Conservation (phyloP, 37 sponge, comb jelly and placozoan species). For the Oscarella lobularis region DNA sequence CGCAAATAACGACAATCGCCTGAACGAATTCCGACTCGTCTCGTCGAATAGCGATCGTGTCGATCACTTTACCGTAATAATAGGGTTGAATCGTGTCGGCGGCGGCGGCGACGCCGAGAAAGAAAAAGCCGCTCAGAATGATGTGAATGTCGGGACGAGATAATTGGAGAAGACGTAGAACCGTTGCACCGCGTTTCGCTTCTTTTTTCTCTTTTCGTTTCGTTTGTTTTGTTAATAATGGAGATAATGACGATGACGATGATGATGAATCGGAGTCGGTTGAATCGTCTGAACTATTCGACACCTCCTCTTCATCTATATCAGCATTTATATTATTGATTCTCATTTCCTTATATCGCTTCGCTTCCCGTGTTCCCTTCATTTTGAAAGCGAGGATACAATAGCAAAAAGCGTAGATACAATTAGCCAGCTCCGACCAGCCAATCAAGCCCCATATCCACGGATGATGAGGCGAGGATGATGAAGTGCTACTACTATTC, state of each 20-base stretch:
- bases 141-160: conserved; percentile 17
- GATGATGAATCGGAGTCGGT: background rate
- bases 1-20: conserved; percentile 25
- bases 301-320: background rate
- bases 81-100: conserved; percentile 19
- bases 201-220: background rate
- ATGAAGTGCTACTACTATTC: background rate
- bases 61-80: conserved; percentile 36
- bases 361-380: too few relatives aligned
- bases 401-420: too few relatives aligned
- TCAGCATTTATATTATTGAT: background rate
- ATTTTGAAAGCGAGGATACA: too few relatives aligned
- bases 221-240: background rate
- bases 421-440: conserved; percentile 11
- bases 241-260: background rate
- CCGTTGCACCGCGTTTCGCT: background rate
- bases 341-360: too few relatives aligned
- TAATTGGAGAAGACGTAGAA: conserved; percentile 3
- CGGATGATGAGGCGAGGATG: conserved; percentile 11
- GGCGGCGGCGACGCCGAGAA: conserved; percentile 18
- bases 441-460: conserved; percentile 25
- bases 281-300: background rate
- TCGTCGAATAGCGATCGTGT: conserved; percentile 19
- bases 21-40: conserved; percentile 13
- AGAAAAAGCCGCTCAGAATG: conserved; percentile 13